A percentile compares a stretch with the other conserved stretches of the same genome.
Evolutionary conservation across 2,888 invertebrate species (phyloP).

Genomic region (Prosopocoilus inquinatus): DNA sequence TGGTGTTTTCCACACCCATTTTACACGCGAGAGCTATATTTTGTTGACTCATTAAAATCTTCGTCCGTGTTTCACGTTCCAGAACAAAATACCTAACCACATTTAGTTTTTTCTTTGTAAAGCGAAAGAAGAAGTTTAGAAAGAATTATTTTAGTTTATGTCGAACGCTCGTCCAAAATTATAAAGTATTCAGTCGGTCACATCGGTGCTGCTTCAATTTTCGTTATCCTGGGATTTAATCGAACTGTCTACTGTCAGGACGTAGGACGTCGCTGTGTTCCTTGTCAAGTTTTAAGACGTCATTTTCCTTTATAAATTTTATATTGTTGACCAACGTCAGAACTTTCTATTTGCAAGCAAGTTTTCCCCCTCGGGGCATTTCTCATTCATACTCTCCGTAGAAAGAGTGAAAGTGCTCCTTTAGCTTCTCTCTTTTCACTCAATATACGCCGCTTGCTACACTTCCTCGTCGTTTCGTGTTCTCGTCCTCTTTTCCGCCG

Average conservation of each 20-base stretch:
- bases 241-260: slow-evolving; percentile 1
- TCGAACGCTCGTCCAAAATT: background rate
- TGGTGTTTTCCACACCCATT: slow-evolving; percentile 18
- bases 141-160: background rate
- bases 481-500: too few species aligned
- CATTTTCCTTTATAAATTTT: background rate
- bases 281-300: background rate
- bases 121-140: too few species aligned
- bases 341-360: background rate
- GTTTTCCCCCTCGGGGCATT: too few species aligned
- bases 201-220: background rate
- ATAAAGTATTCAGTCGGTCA: background rate
- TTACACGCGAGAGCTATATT: slow-evolving; percentile 17
- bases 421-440: too few species aligned
- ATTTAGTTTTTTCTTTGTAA: too few species aligned
- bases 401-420: too few species aligned
- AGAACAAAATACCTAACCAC: too few species aligned
- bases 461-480: too few species aligned
- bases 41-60: slow-evolving; percentile 10
- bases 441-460: too few species aligned
- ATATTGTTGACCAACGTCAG: background rate
- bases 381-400: too few species aligned
- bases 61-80: too few species aligned
- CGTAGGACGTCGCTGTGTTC: background rate
- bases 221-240: background rate